Conservation (phyloP, 2,797 vertebrate genomes). For the Sebastes vulpes region DNA sequence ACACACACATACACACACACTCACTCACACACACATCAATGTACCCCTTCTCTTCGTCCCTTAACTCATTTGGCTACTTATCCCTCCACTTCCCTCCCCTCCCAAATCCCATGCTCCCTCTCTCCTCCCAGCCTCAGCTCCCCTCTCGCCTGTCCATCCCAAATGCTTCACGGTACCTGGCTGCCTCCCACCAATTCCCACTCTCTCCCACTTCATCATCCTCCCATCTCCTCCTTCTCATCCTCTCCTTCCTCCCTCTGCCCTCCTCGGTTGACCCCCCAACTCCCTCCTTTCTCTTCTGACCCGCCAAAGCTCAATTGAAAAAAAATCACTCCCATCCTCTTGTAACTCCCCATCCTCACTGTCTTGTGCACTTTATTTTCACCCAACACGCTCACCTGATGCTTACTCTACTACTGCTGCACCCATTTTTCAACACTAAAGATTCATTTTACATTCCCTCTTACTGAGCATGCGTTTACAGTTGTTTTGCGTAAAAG, state of each 20-base stretch:
- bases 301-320: neutral
- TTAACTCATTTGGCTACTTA: constrained; percentile 62
- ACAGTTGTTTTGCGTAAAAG: neutral
- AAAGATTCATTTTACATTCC: neutral
- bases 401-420: neutral
- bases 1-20: constrained; percentile 7
- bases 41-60: constrained; percentile 34
- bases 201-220: constrained; percentile 20
- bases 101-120: constrained; percentile 22
- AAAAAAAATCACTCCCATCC: neutral
- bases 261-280: constrained; percentile 13
- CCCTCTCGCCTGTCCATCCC: constrained; percentile 10
- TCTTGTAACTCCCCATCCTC: neutral
- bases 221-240: neutral
- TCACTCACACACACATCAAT: constrained; percentile 14
- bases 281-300: constrained; percentile 9
- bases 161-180: constrained; percentile 20
- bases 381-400: neutral
- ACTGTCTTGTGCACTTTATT: neutral
- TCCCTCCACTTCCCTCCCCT: constrained; percentile 23
- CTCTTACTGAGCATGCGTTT: neutral
- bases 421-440: neutral
- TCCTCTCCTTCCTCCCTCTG: neutral
- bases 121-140: constrained; percentile 12
- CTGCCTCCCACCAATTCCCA: constrained; percentile 19